Base-by-base conservation (phyloP, 2,888 invertebrate species). In the Kuschelorhynchus macadamiae region DNA sequence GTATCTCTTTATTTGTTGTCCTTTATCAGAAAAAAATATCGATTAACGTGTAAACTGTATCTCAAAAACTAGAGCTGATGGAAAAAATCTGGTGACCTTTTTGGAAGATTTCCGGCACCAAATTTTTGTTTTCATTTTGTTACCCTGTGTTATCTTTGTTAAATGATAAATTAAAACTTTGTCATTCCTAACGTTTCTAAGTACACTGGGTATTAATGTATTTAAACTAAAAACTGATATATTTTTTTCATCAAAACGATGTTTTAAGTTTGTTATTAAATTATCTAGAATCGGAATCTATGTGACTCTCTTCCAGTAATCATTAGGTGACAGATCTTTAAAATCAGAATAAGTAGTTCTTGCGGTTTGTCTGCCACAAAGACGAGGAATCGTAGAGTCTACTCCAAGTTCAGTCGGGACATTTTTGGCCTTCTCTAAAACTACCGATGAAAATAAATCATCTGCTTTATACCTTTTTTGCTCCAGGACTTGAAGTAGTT, bases 341-440 rank as follows among this genome's bases (percentile, higher is more conserved):
- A 52, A 52, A 30, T 52, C 52, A 1, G 36, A 46, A 46, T 20
- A 46, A 5, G 52, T 52, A 30, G n/a, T 8, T 12, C 52, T 52
- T 32, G 2, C 4, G 1, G 52, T 30, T 52, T 46, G 46, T 20
- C 46, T 17, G 3, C 46, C 46, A 20, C 20, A 46, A 20, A 46
- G 46, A 1, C 46, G 46, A 46, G 46, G 46, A 46, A 1, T 1
- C 20, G 30, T 52, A 52, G 32, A 12, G 16, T 52, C 32, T 25
- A 52, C 32, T 11, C n/a, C 52, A 5, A 52, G 52, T 11, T 25
- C n/a, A 2, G 1, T 2, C 1, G 32, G 17, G 30, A 12, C 4
- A 7, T 52, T 14, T 30, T 52, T 4, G 11, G 32, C 52, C 32
- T 52, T 30, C 32, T 3, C 4, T 8, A 52, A 30, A 52, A 52